phyloP scores from a whole-genome alignment of 1,140 invertebrate species.

The Lamellibrachia luymesi region DNA sequence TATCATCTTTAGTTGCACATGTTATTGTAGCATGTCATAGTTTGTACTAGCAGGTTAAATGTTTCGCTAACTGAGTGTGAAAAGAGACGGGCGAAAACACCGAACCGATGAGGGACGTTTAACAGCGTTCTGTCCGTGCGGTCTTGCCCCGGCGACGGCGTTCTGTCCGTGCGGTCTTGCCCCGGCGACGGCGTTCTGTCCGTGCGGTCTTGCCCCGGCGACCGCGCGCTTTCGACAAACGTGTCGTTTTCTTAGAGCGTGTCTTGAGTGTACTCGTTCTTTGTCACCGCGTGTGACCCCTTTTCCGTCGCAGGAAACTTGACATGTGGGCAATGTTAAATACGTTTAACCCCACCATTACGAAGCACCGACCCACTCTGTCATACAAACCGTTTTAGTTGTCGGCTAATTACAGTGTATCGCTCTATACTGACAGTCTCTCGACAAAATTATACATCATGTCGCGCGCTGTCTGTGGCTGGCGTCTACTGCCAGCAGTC shows the following conservation, averaged over 20 bases:
- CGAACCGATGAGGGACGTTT: too few species aligned
- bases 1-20: too few species aligned
- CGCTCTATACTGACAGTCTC: background rate
- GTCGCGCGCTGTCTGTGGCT: background rate
- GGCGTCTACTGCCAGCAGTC: background rate
- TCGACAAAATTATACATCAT: background rate
- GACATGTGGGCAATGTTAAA: background rate
- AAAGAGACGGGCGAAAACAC: too few species aligned
- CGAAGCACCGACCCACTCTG: background rate
- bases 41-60: too few species aligned
- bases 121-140: too few species aligned
- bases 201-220: too few species aligned
- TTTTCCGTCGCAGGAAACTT: background rate
- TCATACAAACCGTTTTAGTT: slow-evolving; percentile 5
- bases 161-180: too few species aligned
- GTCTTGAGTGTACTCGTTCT: background rate
- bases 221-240: too few species aligned
- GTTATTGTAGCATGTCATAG: too few species aligned
- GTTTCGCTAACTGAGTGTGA: too few species aligned
- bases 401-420: slow-evolving; percentile 4
- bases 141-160: too few species aligned
- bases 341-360: background rate
- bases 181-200: too few species aligned
- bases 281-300: background rate
- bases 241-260: background rate